Evolutionary conservation across 2,797 vertebrate species (phyloP).

Genomic region (Liparis tanakae): DNA sequence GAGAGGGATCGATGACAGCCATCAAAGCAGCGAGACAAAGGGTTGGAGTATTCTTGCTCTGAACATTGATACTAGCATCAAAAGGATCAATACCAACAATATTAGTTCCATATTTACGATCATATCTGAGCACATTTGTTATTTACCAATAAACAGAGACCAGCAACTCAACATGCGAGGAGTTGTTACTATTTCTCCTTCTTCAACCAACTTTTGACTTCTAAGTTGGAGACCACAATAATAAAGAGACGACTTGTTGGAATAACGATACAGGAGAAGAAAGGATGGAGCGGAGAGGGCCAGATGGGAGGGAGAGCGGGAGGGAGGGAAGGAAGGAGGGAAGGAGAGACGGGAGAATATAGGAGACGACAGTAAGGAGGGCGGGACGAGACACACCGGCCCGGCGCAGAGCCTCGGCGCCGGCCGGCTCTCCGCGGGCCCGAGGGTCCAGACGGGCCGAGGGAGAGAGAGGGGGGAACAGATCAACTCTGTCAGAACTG

Average conservation of each 20-base stretch:
- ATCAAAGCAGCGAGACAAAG: neutral
- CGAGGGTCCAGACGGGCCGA: slow-evolving; percentile 61
- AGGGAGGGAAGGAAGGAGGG: slow-evolving; percentile 7
- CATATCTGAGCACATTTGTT: neutral
- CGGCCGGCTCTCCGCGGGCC: slow-evolving; percentile 58
- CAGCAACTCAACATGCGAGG: neutral
- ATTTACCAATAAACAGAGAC: neutral
- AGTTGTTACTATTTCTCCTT: neutral
- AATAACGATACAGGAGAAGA: slow-evolving; percentile 15
- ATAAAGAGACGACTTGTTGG: neutral
- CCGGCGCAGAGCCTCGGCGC: slow-evolving; percentile 55
- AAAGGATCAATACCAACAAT: neutral
- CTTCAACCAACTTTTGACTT: neutral
- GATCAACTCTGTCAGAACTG: slow-evolving; percentile 81
- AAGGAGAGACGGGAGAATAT: slow-evolving; percentile 25
- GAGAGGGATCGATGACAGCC: slow-evolving; percentile 19
- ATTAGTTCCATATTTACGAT: neutral
- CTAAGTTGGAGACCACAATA: neutral
- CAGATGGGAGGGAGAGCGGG: slow-evolving; percentile 44
- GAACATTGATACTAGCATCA: neutral
- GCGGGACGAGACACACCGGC: slow-evolving; percentile 52
- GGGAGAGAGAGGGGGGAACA: slow-evolving; percentile 54
- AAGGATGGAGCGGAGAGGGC: slow-evolving; percentile 43
- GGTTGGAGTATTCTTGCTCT: neutral
- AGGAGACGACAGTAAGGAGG: slow-evolving; percentile 54